phyloP scores from a whole-genome alignment of 1,140 invertebrate species.

The Zaprionus kolodkinae region DNA sequence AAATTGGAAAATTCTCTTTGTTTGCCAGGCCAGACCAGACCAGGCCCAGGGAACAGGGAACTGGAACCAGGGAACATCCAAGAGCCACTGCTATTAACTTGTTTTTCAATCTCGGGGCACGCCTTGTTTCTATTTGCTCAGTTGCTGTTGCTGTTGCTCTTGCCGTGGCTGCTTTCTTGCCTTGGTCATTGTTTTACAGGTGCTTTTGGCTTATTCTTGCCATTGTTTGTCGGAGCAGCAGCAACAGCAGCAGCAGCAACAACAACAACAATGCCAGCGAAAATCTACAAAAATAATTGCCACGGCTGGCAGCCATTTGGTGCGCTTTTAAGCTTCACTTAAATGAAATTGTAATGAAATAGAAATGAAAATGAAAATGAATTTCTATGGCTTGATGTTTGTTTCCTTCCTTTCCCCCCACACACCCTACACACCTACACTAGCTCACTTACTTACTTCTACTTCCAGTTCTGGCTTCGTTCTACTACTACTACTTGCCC shows the following conservation, averaged over 20 bases:
- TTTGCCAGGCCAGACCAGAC: slow-evolving; percentile 38
- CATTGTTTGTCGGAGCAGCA: slow-evolving; percentile 45
- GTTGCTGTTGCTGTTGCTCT: slow-evolving; percentile 39
- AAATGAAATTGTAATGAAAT: slow-evolving; percentile 82
- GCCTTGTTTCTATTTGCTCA: slow-evolving; percentile 64
- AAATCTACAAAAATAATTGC: slow-evolving; percentile 82
- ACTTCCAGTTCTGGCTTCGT: neutral
- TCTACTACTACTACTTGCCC: slow-evolving; percentile 18
- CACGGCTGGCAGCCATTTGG: slow-evolving; percentile 76
- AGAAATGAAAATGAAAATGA: slow-evolving; percentile 81
- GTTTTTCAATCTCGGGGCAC: slow-evolving; percentile 74
- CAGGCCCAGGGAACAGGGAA: slow-evolving; percentile 15
- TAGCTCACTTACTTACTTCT: slow-evolving; percentile 1
- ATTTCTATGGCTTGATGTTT: slow-evolving; percentile 81
- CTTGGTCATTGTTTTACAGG: slow-evolving; percentile 69
- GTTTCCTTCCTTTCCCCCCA: slow-evolving; percentile 2
- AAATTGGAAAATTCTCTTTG: slow-evolving; percentile 70
- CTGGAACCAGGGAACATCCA: slow-evolving; percentile 7
- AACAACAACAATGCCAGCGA: slow-evolving; percentile 28
- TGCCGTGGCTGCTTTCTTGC: slow-evolving; percentile 34
- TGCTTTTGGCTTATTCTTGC: slow-evolving; percentile 60
- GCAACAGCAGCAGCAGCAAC: neutral
- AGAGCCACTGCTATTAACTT: slow-evolving; percentile 74
- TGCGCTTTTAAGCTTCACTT: slow-evolving; percentile 81
- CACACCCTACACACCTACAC: neutral